phyloP scores from a whole-genome alignment of 2,113 vertebrate species.

The Cisticola juncidis region DNA sequence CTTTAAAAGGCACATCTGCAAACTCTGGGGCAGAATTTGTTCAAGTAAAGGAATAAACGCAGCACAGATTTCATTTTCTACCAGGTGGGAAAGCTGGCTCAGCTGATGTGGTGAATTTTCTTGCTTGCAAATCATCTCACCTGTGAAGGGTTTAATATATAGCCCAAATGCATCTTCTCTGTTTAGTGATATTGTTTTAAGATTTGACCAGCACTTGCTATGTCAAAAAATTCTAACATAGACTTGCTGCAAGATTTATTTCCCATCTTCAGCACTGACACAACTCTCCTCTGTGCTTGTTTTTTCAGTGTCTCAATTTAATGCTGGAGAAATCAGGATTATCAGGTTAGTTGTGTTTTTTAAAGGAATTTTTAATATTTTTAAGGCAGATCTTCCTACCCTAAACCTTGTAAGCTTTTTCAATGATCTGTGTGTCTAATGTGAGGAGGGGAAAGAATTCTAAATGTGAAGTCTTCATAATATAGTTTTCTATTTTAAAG shows the following conservation, averaged over 20 bases:
- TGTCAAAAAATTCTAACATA: background rate
- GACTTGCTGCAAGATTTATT: background rate
- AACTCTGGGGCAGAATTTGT: background rate
- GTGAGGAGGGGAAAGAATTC: background rate
- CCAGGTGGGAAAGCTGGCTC: background rate
- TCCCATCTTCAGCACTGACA: background rate
- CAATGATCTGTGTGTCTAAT: background rate
- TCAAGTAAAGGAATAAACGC: background rate
- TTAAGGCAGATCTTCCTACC: background rate
- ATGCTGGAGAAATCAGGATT: constrained; percentile 85
- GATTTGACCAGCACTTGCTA: background rate
- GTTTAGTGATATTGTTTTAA: background rate
- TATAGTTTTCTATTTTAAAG: background rate
- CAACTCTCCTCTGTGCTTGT: background rate
- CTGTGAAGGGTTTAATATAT: background rate
- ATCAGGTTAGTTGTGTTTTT: constrained; percentile 75
- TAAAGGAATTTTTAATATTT: background rate
- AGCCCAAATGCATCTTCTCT: background rate
- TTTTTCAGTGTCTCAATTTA: constrained; percentile 84
- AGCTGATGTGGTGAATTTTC: background rate
- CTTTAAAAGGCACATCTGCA: background rate
- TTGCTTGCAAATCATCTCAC: background rate
- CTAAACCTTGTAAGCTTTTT: background rate
- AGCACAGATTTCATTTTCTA: background rate
- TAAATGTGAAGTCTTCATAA: background rate